These are phyloP conservation scores for Teleogryllus oceanicus DNA, from an alignment of 2,888 invertebrate genomes.

Conservation along the genomic window DNA sequence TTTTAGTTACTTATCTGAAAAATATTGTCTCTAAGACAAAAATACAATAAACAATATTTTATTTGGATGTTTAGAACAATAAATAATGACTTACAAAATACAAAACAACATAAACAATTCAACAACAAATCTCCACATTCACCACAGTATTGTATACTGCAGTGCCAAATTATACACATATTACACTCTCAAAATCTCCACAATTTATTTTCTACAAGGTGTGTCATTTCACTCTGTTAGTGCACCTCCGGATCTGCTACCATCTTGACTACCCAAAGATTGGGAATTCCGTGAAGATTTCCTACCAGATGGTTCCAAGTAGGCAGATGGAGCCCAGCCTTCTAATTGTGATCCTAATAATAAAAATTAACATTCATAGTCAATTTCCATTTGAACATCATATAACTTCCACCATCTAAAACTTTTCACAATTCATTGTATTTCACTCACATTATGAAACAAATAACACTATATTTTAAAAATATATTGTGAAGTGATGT, in stretches of 20 bases:
- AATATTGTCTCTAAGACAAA: background rate
- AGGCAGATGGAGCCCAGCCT: slow-evolving; percentile 94
- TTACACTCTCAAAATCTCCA: background rate
- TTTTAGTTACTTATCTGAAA: background rate
- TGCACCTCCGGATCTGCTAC: slow-evolving; percentile 22
- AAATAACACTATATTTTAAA: no score
- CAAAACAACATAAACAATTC: background rate
- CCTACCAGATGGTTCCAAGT: slow-evolving; percentile 64
- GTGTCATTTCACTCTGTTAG: slow-evolving; percentile 19
- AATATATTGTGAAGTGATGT: no score
- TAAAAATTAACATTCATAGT: slow-evolving; percentile 34
- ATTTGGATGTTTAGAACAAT: background rate
- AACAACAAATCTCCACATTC: background rate
- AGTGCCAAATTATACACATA: background rate
- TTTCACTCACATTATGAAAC: no score
- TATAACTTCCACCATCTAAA: no score
- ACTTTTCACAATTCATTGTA: no score
- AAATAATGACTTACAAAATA: background rate
- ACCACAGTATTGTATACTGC: background rate
- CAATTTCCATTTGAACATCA: no score
- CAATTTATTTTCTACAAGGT: background rate
- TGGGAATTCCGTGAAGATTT: slow-evolving; percentile 40
- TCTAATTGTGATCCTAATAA: slow-evolving; percentile 64
- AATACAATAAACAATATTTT: background rate
- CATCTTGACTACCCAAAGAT: slow-evolving; percentile 35